These are phyloP conservation scores for Nymphalis polychloros DNA, from an alignment of 2,888 invertebrate genomes.

Conservation along the genomic window DNA sequence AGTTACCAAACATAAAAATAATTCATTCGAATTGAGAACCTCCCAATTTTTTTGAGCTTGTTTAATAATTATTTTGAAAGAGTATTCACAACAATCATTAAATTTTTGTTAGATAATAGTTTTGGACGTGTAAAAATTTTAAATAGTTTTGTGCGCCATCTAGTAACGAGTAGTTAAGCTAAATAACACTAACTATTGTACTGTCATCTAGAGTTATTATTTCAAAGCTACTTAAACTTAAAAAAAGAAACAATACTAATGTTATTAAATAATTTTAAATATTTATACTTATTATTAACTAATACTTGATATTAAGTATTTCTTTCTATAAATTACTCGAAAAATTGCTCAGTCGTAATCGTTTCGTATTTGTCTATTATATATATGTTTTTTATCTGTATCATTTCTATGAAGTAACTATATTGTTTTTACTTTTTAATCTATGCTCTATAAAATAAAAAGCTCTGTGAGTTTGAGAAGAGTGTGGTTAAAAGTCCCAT, in stretches of 20 bases:
- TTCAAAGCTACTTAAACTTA: no score
- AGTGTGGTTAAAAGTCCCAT: slow-evolving; percentile 18
- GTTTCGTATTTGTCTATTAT: neutral
- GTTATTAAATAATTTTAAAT: neutral
- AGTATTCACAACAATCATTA: no score
- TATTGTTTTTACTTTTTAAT: slow-evolving; percentile 23
- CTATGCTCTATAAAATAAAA: slow-evolving; percentile 19
- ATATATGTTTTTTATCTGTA: neutral
- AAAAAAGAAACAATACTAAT: no score
- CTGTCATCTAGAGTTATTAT: neutral
- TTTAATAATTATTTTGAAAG: no score
- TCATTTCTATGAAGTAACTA: neutral
- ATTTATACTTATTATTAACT: neutral
- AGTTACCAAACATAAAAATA: no score
- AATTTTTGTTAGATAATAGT: no score
- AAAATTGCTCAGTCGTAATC: neutral
- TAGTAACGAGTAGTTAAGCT: neutral
- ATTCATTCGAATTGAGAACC: no score
- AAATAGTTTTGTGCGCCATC: no score
- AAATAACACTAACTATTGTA: neutral
- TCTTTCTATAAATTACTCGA: neutral
- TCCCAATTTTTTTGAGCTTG: no score
- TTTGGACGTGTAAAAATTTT: no score
- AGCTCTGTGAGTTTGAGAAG: slow-evolving; percentile 19
- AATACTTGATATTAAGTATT: neutral